Percentiles rank a stretch among this genome's conserved stretches.
Evolutionary conservation across 2,888 invertebrate genomes (phyloP).

Genomic region (Hypsopygia costalis): DNA sequence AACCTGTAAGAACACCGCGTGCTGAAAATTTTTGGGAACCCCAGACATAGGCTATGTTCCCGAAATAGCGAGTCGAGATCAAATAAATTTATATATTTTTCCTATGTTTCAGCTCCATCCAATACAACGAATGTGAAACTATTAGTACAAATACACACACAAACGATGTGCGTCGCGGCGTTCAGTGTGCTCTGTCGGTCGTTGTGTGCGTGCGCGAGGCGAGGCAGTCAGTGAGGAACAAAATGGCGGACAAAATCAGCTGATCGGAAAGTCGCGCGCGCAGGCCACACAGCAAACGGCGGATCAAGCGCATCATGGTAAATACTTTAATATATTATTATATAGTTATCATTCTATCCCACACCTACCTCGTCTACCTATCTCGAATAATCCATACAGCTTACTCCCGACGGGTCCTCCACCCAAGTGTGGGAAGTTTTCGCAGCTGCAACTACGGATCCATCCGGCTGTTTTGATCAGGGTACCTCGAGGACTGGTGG

Average conservation of each 20-base stretch:
- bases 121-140: not conserved
- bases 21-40: too few species aligned
- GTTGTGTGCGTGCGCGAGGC: conserved; percentile 7
- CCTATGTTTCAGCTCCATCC: not conserved
- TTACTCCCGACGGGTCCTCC: too few species aligned
- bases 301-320: conserved; percentile 74
- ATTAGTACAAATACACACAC: not conserved
- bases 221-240: conserved; percentile 48
- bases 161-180: not conserved
- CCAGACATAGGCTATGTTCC: too few species aligned
- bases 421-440: too few species aligned
- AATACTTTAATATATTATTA: conserved; percentile 19
- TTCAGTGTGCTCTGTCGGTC: not conserved
- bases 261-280: conserved; percentile 69
- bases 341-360: too few species aligned
- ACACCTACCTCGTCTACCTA: too few species aligned
- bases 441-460: too few species aligned
- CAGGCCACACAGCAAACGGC: conserved; percentile 60
- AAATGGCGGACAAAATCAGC: conserved; percentile 76
- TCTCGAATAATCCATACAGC: too few species aligned
- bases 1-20: too few species aligned
- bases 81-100: not conserved
- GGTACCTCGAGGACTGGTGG: too few species aligned
- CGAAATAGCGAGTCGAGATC: too few species aligned
- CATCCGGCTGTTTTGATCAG: too few species aligned